Evolutionary conservation across 2,113 vertebrate genomes (phyloP).

Genomic region (Eurystomus gularis): DNA sequence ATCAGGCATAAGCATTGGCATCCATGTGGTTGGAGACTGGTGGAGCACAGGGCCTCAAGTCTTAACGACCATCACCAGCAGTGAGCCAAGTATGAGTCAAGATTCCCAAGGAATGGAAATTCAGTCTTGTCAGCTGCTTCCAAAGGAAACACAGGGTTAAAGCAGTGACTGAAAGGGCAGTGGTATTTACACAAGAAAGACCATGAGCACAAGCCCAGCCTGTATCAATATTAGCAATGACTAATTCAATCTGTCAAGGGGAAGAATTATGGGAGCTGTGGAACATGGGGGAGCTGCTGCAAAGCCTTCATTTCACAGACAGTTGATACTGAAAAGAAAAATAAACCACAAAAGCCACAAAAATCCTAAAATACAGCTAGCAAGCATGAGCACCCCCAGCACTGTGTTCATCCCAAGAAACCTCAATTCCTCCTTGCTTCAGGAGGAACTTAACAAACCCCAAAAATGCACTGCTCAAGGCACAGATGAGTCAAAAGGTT

Average conservation of each 20-base stretch:
- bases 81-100: rapidly evolving
- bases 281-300: background rate
- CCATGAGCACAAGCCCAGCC: background rate
- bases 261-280: conserved; percentile 29
- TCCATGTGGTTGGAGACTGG: background rate
- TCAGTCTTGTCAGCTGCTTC: background rate
- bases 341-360: background rate
- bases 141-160: background rate
- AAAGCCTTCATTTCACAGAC: conserved; percentile 35
- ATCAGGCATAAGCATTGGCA: background rate
- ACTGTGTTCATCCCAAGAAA: background rate
- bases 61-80: background rate
- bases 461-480: background rate
- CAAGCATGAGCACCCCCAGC: background rate
- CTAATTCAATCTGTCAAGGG: conserved; percentile 36
- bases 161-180: conserved; percentile 13
- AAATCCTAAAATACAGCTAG: background rate
- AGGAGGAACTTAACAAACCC: background rate
- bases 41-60: background rate
- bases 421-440: background rate
- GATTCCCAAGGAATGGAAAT: background rate
- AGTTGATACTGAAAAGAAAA: background rate
- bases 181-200: conserved; percentile 20
- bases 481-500: background rate
- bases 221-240: conserved; percentile 50